phyloP scores from a whole-genome alignment of 2,888 invertebrate genomes.

The Rhagonycha lutea region DNA sequence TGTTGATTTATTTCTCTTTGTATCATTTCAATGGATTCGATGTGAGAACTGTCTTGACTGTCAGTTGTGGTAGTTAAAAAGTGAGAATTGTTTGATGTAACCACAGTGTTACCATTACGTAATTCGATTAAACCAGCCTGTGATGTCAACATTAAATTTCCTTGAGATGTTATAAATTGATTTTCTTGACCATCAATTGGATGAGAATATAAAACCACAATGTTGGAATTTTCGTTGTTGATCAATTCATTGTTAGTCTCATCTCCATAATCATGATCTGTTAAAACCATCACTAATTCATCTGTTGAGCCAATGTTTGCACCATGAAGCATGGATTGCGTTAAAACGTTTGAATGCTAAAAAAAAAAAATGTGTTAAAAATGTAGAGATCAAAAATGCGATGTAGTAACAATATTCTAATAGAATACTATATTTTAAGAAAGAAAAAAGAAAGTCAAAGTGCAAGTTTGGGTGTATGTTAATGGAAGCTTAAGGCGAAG shows the following conservation, averaged over 20 bases:
- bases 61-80: constrained; percentile 40
- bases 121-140: constrained; percentile 52
- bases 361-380: not conserved
- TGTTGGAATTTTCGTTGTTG: constrained; percentile 61
- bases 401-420: too few species aligned
- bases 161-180: constrained; percentile 57
- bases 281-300: constrained; percentile 67
- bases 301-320: constrained; percentile 60
- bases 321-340: constrained; percentile 46
- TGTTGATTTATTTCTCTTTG: constrained; percentile 51
- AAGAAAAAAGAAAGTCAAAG: too few species aligned
- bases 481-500: too few species aligned
- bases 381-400: too few species aligned
- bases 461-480: too few species aligned
- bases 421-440: too few species aligned
- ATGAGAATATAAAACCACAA: constrained; percentile 68
- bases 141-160: constrained; percentile 55
- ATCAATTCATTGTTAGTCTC: constrained; percentile 55
- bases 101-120: constrained; percentile 42
- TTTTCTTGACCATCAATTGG: constrained; percentile 62
- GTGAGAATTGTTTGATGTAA: constrained; percentile 36
- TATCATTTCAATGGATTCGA: constrained; percentile 55
- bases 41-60: constrained; percentile 33
- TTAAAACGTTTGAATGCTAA: constrained; percentile 39
- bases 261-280: constrained; percentile 63